phyloP scores from a whole-genome alignment of 2,888 invertebrate species.

The Mycalesis mineus region DNA sequence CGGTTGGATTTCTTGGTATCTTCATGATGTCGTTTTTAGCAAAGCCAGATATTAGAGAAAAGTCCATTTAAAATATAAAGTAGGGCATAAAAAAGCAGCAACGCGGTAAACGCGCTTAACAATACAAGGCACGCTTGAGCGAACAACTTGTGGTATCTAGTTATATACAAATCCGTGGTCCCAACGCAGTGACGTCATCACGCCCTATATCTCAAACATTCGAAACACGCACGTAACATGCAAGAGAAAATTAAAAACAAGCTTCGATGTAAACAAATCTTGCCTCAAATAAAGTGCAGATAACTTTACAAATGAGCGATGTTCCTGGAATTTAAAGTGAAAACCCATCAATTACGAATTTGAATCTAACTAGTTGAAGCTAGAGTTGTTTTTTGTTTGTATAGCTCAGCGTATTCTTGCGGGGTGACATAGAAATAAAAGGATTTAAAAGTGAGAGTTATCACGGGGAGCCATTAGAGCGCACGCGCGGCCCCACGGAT shows the following conservation, averaged over 20 bases:
- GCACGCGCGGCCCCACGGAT: conserved; percentile 71
- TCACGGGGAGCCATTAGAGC: conserved; percentile 73
- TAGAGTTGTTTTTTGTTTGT: conserved; percentile 39
- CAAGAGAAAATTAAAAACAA: conserved; percentile 48
- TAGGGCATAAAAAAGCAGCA: no score
- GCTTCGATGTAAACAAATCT: conserved; percentile 62
- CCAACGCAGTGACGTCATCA: not conserved
- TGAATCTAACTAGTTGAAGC: conserved; percentile 31
- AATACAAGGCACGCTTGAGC: no score
- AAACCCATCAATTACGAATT: not conserved
- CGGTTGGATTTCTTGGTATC: no score
- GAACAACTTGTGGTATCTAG: no score
- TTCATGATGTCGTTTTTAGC: no score
- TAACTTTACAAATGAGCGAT: conserved; percentile 76
- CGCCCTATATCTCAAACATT: conserved; percentile 38
- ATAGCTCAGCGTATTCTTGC: conserved; percentile 33
- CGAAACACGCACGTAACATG: conserved; percentile 37
- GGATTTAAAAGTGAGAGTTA: conserved; percentile 77
- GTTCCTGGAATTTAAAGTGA: conserved; percentile 69
- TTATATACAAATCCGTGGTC: not conserved
- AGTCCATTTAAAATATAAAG: no score
- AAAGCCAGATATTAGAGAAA: no score
- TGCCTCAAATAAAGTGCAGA: conserved; percentile 75
- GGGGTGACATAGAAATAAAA: conserved; percentile 66
- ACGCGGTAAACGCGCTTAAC: no score